Evolutionary conservation across 2,888 invertebrate species (phyloP).

Genomic region (Drosophila mayaguana): DNA sequence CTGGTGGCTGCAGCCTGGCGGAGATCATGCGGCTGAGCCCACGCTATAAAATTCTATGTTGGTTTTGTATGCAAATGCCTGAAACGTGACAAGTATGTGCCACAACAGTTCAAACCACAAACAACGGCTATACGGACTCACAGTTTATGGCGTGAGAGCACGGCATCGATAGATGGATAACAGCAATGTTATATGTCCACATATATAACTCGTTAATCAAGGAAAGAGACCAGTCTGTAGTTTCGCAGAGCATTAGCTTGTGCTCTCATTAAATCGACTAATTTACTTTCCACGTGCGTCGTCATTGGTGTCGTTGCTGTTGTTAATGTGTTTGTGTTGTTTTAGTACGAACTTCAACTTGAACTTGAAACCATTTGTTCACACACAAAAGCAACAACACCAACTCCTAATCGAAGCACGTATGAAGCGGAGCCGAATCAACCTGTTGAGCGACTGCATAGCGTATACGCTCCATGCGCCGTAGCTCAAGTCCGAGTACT

Average conservation of each 20-base stretch:
- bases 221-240: constrained; percentile 19
- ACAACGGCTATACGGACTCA: constrained; percentile 21
- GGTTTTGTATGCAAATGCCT: constrained; percentile 67
- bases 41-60: constrained; percentile 64
- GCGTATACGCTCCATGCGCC: constrained; percentile 53
- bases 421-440: constrained; percentile 39
- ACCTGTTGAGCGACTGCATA: constrained; percentile 58
- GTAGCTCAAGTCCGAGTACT: background rate
- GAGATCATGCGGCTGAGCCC: constrained; percentile 54
- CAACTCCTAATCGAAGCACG: constrained; percentile 43
- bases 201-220: constrained; percentile 29
- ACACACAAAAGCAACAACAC: constrained; percentile 5
- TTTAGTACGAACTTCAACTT: constrained; percentile 63
- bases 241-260: constrained; percentile 47
- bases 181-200: constrained; percentile 23
- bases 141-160: constrained; percentile 61
- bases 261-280: constrained; percentile 31
- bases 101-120: constrained; percentile 45
- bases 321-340: constrained; percentile 14
- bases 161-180: constrained; percentile 45
- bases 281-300: constrained; percentile 54
- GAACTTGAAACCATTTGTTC: constrained; percentile 74
- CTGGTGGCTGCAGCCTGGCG: constrained; percentile 17
- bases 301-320: constrained; percentile 15
- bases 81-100: constrained; percentile 71